Evolutionary conservation across 2,797 vertebrate species (phyloP), one percentile per base, ranked within the genome.

Genomic region (Ctenopoma kingsleyae): DNA sequence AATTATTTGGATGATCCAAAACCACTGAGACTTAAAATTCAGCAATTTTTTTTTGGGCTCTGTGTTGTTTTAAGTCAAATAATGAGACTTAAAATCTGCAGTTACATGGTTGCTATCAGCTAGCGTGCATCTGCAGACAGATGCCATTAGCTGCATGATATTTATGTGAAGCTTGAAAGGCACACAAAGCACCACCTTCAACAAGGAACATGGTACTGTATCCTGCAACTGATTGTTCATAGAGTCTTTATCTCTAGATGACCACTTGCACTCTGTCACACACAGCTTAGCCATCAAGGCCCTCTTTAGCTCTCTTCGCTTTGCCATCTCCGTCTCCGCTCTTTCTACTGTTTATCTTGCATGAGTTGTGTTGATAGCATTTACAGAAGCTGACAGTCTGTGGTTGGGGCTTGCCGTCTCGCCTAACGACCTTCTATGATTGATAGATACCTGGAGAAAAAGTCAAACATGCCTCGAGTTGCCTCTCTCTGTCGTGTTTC

Each of bases 301-400:
- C 68, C 36, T 41, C 59, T 43, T 57, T 20, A 5, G 65, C 57
- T 66, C 72, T 71, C 62, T 57, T 44, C 30, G 7, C 56, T 68
- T 43, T 22, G 49, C 74, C 53, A 41, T 60, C 47, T 59, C 54
- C 36, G 54, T 58, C 58, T 58, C 65, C 41, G 46, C 67, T 64
- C 43, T 57, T 53, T 67, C 43, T 69, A 52, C 70, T 82, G 80
- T 83, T 84, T 76, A 83, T 90, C 74, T 85, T 72, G 68, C 74
- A 78, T 87, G 88, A 90, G 85, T 67, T 71, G 82, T 67, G 83
- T 65, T 74, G 65, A 87, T 87, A 85, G 82, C 57, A 30, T 90
- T 91, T 82, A 88, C 87, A 70, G 67, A 79, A 85, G 63, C 85
- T 88, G 92, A 85, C 89, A 91, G 80, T 76, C 78, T 84, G 86